phyloP scores from a whole-genome alignment of 2,113 vertebrate genomes.

The Pandion haliaetus region DNA sequence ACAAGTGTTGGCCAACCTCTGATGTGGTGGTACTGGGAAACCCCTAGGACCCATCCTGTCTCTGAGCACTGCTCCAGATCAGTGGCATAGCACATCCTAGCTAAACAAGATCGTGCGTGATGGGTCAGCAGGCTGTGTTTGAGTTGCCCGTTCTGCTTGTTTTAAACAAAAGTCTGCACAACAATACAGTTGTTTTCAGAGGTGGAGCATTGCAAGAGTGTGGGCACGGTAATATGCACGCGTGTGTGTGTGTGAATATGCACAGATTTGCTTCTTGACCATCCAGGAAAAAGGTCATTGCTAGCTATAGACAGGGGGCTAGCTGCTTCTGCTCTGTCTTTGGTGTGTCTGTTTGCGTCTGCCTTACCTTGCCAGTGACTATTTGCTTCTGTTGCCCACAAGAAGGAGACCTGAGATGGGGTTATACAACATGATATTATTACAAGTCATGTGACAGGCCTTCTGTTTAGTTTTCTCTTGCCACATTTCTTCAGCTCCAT shows the following conservation, averaged over 20 bases:
- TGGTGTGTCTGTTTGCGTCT: neutral
- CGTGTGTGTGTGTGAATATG: neutral
- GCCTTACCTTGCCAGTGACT: neutral
- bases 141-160: neutral
- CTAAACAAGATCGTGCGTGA: fast-evolving
- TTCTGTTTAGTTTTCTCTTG: neutral
- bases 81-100: neutral
- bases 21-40: neutral
- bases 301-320: neutral
- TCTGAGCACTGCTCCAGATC: fast-evolving
- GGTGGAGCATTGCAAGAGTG: neutral
- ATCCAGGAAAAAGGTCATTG: neutral
- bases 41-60: neutral
- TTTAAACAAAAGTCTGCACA: neutral
- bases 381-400: neutral
- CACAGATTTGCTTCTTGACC: neutral
- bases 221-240: neutral
- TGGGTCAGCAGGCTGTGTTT: neutral
- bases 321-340: neutral
- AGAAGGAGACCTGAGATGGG: neutral
- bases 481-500: neutral
- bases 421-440: neutral
- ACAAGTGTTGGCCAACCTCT: neutral
- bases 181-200: neutral
- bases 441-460: neutral